Conservation (phyloP, 2,888 invertebrate species). For the Ceratothoa steindachneri region DNA sequence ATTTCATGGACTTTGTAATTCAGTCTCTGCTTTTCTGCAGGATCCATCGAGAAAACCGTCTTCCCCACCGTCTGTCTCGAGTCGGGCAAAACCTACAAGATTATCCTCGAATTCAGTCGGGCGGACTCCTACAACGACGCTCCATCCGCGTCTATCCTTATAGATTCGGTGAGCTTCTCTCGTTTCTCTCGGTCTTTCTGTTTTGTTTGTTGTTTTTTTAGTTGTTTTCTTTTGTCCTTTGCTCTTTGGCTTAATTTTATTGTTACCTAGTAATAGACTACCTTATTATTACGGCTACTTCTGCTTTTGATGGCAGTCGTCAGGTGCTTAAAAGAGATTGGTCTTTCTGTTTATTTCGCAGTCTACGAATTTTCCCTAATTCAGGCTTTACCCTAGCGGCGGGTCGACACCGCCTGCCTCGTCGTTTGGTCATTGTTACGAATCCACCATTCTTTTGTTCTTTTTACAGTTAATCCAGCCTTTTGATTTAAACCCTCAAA, state of each 20-base stretch:
- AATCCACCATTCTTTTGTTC: too few relatives aligned
- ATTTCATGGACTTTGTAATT: too few relatives aligned
- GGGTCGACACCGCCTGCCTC: too few relatives aligned
- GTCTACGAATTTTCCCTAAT: too few relatives aligned
- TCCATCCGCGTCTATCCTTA: constrained; percentile 59
- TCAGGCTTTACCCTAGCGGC: too few relatives aligned
- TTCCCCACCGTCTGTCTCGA: constrained; percentile 82
- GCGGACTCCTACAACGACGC: constrained; percentile 52
- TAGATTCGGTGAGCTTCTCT: constrained; percentile 88
- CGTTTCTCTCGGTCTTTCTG: constrained; percentile 26
- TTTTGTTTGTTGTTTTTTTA: too few relatives aligned
- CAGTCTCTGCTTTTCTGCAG: too few relatives aligned
- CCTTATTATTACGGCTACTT: neutral
- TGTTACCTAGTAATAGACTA: neutral
- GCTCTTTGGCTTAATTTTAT: neutral
- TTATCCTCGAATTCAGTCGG: constrained; percentile 75
- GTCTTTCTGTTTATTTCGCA: too few relatives aligned
- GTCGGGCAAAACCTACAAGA: constrained; percentile 76
- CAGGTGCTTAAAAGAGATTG: too few relatives aligned
- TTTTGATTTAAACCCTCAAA: too few relatives aligned
- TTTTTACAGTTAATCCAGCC: too few relatives aligned
- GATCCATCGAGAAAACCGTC: constrained; percentile 68
- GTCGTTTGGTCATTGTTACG: too few relatives aligned
- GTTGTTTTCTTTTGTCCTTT: neutral
- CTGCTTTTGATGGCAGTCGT: neutral